Evolutionary conservation across 2,888 invertebrate species (phyloP).

Genomic region (Crossocerus cetratus): DNA sequence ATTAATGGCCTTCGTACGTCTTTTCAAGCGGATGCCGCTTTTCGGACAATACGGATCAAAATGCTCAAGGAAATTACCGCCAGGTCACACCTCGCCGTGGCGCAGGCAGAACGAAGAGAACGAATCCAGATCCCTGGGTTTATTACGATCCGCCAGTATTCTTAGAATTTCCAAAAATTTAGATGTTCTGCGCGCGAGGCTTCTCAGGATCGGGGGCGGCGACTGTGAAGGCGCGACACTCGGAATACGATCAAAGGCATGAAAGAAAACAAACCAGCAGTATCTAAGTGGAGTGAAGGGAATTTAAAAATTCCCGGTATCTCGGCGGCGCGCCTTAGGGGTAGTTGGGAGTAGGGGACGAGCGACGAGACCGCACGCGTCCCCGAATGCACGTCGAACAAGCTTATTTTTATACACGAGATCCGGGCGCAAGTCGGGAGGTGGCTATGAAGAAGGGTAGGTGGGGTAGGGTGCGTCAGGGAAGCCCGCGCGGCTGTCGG

Average conservation of each 20-base stretch:
- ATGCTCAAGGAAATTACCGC: no score
- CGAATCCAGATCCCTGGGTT: no score
- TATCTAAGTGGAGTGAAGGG: neutral
- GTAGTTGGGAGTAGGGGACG: neutral
- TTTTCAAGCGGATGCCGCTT: no score
- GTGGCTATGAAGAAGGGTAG: no score
- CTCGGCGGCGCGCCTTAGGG: neutral
- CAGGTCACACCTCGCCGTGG: no score
- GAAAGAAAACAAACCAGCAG: constrained; percentile 8
- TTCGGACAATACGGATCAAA: no score
- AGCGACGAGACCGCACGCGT: neutral
- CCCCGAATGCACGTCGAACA: constrained; percentile 47
- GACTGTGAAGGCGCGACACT: neutral
- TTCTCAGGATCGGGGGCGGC: no score
- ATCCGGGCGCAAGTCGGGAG: constrained; percentile 35
- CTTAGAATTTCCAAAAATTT: no score
- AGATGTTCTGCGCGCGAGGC: no score
- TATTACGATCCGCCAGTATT: no score
- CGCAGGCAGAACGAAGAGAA: no score
- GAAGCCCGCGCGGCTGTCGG: constrained; percentile 51
- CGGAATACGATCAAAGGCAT: constrained; percentile 5
- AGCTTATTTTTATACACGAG: constrained; percentile 63
- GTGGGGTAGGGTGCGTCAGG: constrained; percentile 15
- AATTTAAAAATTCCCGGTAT: constrained; percentile 36
- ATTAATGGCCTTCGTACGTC: no score